A percentile compares a stretch with the other conserved stretches of the same genome.
Conservation (phyloP, 2,888 invertebrate species). For the Leucozona laternaria region DNA sequence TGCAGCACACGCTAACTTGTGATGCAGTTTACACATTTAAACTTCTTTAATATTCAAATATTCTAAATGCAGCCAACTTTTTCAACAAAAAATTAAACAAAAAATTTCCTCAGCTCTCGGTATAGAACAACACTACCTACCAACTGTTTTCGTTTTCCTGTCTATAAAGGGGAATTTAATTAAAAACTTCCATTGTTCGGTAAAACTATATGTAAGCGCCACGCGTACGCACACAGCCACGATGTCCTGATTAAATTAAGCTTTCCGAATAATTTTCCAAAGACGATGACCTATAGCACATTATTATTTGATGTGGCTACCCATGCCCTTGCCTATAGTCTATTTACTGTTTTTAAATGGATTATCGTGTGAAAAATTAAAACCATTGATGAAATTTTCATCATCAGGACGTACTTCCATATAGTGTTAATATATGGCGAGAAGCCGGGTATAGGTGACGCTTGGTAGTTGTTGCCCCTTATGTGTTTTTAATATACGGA, state of each 20-base stretch:
- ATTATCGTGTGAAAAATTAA: slow-evolving; percentile 25
- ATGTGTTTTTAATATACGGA: slow-evolving; percentile 14
- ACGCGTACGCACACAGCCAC: not conserved
- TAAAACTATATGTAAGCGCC: not conserved
- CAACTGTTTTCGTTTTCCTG: not conserved
- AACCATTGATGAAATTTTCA: slow-evolving; percentile 32
- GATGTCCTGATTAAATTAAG: slow-evolving; percentile 37
- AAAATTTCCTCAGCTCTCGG: not conserved
- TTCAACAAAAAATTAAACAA: slow-evolving; percentile 15
- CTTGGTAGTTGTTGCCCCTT: not conserved
- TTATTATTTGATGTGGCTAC: not conserved
- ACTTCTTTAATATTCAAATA: slow-evolving; percentile 20
- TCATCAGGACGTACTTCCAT: not conserved
- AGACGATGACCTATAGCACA: slow-evolving; percentile 22
- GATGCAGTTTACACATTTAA: not conserved
- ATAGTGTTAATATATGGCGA: not conserved
- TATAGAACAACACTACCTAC: not conserved
- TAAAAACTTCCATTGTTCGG: slow-evolving; percentile 37
- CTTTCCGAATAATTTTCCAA: slow-evolving; percentile 22
- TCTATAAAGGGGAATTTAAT: slow-evolving; percentile 23
- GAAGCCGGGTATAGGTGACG: not conserved
- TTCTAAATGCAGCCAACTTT: slow-evolving; percentile 30
- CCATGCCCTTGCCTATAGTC: slow-evolving; percentile 7
- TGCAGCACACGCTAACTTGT: not conserved
- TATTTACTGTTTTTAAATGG: slow-evolving; percentile 29